A percentile compares a stretch with the other conserved stretches of the same genome.
Conservation (phyloP, 2,797 vertebrate species). For the Gymnothorax javanicus region DNA sequence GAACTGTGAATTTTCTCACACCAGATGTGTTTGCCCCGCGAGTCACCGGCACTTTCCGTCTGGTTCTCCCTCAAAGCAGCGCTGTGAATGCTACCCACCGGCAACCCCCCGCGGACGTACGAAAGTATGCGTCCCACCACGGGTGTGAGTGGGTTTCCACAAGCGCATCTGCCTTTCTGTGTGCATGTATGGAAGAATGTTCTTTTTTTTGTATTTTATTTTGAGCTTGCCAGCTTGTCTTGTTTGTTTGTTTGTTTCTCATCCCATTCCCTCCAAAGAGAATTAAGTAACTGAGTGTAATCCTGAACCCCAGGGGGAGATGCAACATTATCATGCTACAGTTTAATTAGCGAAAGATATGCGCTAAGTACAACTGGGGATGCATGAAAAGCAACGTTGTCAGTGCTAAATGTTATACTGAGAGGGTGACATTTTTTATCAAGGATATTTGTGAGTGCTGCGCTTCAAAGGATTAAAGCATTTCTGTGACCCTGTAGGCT, state of each 20-base stretch:
- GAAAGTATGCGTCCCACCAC: background rate
- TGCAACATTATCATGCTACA: conserved; percentile 59
- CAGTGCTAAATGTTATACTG: conserved; percentile 50
- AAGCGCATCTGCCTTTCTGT: conserved; percentile 21
- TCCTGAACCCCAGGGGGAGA: conserved; percentile 48
- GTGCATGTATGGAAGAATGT: conserved; percentile 13
- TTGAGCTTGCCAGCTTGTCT: conserved; percentile 36
- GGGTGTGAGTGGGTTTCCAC: background rate
- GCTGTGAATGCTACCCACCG: background rate
- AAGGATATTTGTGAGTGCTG: conserved; percentile 45
- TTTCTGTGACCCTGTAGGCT: background rate
- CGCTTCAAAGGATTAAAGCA: conserved; percentile 48
- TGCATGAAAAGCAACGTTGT: conserved; percentile 51
- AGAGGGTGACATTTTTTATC: conserved; percentile 42
- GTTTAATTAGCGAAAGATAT: conserved; percentile 64
- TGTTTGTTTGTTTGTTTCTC: conserved; percentile 46
- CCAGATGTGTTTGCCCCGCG: background rate
- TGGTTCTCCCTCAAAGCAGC: background rate
- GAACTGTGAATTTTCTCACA: conserved; percentile 14
- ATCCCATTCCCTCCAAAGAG: conserved; percentile 65
- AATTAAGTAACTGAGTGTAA: conserved; percentile 64
- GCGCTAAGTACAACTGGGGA: conserved; percentile 56
- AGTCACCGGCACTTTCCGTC: background rate
- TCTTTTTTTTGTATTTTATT: conserved; percentile 23
- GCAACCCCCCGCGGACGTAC: background rate